A percentile compares a stretch with the other conserved stretches of the same genome.
Conservation (phyloP, 2,113 vertebrate genomes). For the Tragelaphus scriptus region DNA sequence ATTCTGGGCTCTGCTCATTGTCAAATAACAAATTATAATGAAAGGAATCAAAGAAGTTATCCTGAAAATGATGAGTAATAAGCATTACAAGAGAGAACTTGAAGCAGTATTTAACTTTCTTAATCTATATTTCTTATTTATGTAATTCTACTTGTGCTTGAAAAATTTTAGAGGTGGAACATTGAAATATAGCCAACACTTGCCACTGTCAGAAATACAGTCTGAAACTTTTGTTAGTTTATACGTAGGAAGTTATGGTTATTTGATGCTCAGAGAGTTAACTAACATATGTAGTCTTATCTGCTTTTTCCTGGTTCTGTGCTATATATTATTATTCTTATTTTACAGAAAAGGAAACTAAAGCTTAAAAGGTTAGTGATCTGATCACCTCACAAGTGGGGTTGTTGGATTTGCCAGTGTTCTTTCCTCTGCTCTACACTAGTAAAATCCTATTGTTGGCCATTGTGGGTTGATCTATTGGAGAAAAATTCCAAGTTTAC, state of each 20-base stretch:
- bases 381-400: background rate
- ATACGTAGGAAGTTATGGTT: background rate
- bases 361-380: background rate
- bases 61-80: background rate
- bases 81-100: background rate
- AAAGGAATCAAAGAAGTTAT: background rate
- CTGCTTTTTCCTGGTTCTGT: background rate
- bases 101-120: background rate
- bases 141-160: background rate
- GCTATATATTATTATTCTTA: background rate
- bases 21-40: slow-evolving; percentile 13
- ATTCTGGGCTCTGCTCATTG: background rate
- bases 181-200: background rate
- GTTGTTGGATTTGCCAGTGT: background rate
- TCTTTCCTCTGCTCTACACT: background rate
- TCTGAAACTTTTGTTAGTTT: background rate
- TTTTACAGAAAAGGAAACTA: background rate
- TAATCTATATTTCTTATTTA: background rate
- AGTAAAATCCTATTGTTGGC: background rate
- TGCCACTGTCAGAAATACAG: background rate
- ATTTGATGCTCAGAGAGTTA: background rate
- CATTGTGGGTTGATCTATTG: background rate
- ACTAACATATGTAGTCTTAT: background rate
- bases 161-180: background rate
- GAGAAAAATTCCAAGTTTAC: background rate